A percentile compares a stretch with the other conserved stretches of the same genome.
Conservation (phyloP, 2,888 invertebrate genomes). For the Tenthredo livida region DNA sequence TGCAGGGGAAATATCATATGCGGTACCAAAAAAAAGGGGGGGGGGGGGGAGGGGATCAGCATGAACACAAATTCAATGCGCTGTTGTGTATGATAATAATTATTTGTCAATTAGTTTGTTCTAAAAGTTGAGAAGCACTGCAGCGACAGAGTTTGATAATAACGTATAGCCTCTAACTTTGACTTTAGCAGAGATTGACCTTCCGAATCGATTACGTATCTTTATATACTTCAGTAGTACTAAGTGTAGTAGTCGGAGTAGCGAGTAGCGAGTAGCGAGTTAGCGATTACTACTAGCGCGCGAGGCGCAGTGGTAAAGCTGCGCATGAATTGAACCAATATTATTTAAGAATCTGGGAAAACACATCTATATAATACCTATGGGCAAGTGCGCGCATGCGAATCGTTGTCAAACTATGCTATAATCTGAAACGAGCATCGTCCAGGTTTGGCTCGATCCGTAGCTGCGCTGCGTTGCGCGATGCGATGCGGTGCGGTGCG, state of each 20-base stretch:
- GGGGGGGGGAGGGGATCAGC: constrained; percentile 56
- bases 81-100: background rate
- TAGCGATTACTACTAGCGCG: background rate
- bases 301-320: background rate
- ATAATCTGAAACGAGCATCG: background rate
- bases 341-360: background rate
- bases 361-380: background rate
- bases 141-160: background rate
- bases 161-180: background rate
- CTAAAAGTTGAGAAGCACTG: background rate
- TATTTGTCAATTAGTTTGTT: too few relatives aligned
- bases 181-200: constrained; percentile 23
- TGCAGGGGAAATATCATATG: constrained; percentile 79
- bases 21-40: constrained; percentile 77
- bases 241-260: too few relatives aligned
- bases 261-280: too few relatives aligned
- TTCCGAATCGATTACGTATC: constrained; percentile 32
- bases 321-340: background rate
- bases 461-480: background rate
- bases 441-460: background rate
- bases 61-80: background rate
- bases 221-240: too few relatives aligned
- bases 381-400: background rate
- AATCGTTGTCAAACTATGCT: background rate
- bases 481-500: too few relatives aligned